Conservation (phyloP, 2,888 invertebrate species). For the Smittia sp. region DNA sequence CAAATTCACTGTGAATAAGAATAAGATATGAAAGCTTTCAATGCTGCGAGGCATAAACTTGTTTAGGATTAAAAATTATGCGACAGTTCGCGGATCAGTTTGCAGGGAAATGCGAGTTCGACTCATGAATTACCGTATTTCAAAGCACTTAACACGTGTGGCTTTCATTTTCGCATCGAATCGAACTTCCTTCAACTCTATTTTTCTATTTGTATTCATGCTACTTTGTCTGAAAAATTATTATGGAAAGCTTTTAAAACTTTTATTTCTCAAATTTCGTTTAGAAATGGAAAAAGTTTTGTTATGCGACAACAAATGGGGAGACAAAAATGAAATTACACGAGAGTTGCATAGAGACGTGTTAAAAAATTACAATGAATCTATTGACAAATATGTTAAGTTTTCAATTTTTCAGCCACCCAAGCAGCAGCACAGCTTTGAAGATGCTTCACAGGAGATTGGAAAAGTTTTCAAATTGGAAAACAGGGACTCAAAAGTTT, state of each 20-base stretch:
- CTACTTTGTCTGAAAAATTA: constrained; percentile 28
- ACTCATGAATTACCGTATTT: too few species aligned
- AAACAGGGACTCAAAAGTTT: not conserved
- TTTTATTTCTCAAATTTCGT: constrained; percentile 25
- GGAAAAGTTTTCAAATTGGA: constrained; percentile 22
- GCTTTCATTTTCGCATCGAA: not conserved
- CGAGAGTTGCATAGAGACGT: constrained; percentile 14
- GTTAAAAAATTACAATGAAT: constrained; percentile 39
- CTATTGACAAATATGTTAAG: constrained; percentile 40
- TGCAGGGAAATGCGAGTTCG: too few species aligned
- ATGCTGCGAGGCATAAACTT: too few species aligned
- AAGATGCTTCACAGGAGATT: constrained; percentile 6
- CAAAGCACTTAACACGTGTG: constrained; percentile 3
- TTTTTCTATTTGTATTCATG: constrained; percentile 8
- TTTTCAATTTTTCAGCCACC: constrained; percentile 25
- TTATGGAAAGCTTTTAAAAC: constrained; percentile 38
- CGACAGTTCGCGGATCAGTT: too few species aligned
- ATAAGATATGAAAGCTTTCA: too few species aligned
- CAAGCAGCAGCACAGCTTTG: not conserved
- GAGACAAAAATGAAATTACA: not conserved
- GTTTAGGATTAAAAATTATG: too few species aligned
- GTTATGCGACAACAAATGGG: constrained; percentile 25
- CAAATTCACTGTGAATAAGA: too few species aligned
- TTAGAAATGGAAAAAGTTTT: constrained; percentile 38
- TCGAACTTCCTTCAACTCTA: not conserved